Evolutionary conservation across 2,113 vertebrate genomes (phyloP), one percentile per base, ranked within the genome.

Genomic region (Indicator maculatus): DNA sequence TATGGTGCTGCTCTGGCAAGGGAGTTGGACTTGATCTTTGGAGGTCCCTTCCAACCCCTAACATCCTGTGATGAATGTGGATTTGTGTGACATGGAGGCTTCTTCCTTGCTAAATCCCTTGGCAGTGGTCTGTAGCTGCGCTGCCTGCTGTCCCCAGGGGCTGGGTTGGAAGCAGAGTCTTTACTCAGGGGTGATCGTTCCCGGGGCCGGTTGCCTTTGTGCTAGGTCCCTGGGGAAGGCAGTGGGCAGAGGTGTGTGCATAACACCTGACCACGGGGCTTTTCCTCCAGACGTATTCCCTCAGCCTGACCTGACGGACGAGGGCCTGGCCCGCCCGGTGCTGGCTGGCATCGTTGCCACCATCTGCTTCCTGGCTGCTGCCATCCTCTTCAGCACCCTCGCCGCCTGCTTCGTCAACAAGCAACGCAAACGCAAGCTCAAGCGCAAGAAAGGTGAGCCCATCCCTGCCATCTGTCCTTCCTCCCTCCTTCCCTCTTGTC

Each of bases 361-460:
- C 93, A 99, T 99, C 96, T 99, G 99, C 96, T 99, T 99, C 95
- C 97, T 99, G 97, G 99, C 99, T 55, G 99, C 99, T 5, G 99
- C 99, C 63, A 98, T 99, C 95, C 98, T 99, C 82, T 99, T 99
- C 97, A 99, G 99, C 98, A 99, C 99, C 23, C 98, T 99, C 58
- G 99, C 99, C 7, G 99, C 99, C 93, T 99, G 64, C 97, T 99
- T 99, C 72, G 99, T 99, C 97, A 99, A 99, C 97, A 99, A 99
- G 97, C 99, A 99, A 97, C 98, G 99, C 91, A 99, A 99, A 67
- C 99, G 98, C 95, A 99, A 99, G 96, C 98, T 99, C 95, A 99
- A 99, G 93, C 98, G 99, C 92, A 99, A 99, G 97, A 99, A 99
- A 98, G 99, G 99, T 99, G 90, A 94, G 98, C 7, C 14, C 7